A percentile compares a stretch with the other conserved stretches of the same genome.
These are phyloP conservation scores for Podarcis muralis DNA, from an alignment of 2,113 vertebrate genomes.

Conservation along the genomic window DNA sequence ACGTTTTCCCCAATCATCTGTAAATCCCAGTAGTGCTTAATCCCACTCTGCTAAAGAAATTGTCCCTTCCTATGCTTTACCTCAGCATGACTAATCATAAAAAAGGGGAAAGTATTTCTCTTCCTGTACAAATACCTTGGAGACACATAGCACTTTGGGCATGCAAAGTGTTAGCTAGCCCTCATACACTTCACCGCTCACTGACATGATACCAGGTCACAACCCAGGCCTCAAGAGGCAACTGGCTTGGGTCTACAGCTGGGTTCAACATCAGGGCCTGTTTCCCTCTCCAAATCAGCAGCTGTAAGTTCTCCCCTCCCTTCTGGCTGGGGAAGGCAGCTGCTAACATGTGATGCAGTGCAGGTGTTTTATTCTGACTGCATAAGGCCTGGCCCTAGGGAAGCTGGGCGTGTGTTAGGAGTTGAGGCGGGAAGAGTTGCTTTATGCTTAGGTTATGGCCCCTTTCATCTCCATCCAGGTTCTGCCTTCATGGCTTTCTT, in stretches of 20 bases:
- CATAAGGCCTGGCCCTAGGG: conserved; percentile 5
- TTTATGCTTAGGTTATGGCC: not conserved
- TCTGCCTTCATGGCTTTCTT: conserved; percentile 29
- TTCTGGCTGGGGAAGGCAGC: not conserved
- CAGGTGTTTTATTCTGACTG: not conserved
- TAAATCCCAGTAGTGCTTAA: not conserved
- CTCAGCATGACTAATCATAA: not conserved
- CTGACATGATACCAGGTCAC: not conserved
- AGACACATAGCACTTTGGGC: not conserved
- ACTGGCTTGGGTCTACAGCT: not conserved
- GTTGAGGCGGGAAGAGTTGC: not conserved
- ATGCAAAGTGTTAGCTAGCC: not conserved
- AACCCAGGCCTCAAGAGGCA: not conserved
- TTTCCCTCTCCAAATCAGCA: not conserved
- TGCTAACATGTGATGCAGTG: not conserved
- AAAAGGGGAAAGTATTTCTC: not conserved
- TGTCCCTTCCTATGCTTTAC: not conserved
- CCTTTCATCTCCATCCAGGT: conserved; percentile 63
- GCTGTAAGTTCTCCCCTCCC: not conserved
- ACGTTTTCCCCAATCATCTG: not conserved
- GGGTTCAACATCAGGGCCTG: not conserved
- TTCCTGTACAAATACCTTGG: not conserved
- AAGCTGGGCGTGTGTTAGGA: not conserved
- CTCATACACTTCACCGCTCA: not conserved
- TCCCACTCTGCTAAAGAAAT: not conserved